Percentiles rank a stretch among this genome's conserved stretches.
phyloP scores from a whole-genome alignment of 2,797 vertebrate genomes.

The Otolemur crassicaudatus region DNA sequence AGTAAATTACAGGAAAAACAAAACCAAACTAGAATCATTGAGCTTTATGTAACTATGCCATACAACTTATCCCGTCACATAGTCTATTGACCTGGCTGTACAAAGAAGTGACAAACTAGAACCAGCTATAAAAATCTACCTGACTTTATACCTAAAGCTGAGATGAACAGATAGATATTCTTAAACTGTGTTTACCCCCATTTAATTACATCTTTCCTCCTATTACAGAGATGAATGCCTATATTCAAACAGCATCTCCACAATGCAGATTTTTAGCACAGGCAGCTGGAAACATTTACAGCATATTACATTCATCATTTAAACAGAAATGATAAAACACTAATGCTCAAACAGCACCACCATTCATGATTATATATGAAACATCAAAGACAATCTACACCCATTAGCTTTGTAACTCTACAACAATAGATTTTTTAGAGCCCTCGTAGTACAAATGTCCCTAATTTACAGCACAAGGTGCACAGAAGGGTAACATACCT shows the following conservation, averaged over 20 bases:
- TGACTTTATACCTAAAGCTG: not conserved
- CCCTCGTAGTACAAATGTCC: not conserved
- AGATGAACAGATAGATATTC: not conserved
- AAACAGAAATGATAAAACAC: not conserved
- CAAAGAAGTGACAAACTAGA: not conserved
- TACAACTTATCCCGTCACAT: not conserved
- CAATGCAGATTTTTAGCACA: not conserved
- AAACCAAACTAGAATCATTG: not conserved
- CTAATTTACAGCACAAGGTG: not conserved
- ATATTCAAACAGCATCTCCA: not conserved
- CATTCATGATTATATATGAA: not conserved
- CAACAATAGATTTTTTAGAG: not conserved
- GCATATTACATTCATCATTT: not conserved
- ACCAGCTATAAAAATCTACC: not conserved
- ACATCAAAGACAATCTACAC: constrained; percentile 2
- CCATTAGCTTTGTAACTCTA: not conserved
- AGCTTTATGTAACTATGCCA: not conserved
- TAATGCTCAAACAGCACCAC: not conserved
- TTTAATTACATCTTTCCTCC: constrained; percentile 2
- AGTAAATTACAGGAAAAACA: constrained; percentile 50
- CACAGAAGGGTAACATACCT: constrained; percentile 85
- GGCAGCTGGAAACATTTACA: constrained; percentile 30
- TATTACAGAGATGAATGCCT: constrained; percentile 27
- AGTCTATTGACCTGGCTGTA: not conserved
- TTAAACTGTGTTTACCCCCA: not conserved